These are phyloP conservation scores for Ceraclea dissimilis DNA, from an alignment of 2,888 invertebrate genomes.

Conservation along the genomic window DNA sequence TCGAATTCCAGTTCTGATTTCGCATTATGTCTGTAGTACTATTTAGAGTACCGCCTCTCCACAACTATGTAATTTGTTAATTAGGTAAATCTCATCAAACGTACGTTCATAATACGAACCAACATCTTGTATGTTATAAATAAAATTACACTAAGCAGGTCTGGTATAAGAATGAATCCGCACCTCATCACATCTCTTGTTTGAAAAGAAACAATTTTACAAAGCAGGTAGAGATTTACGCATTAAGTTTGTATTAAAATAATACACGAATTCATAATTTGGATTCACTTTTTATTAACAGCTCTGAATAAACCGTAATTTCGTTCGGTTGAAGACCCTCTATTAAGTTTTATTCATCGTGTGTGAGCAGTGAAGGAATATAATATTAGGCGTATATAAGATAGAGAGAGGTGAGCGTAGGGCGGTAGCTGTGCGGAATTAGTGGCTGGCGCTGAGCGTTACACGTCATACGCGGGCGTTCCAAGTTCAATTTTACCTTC, in stretches of 20 bases:
- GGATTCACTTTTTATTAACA: constrained; percentile 1
- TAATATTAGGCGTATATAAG: constrained; percentile 1
- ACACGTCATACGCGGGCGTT: constrained; percentile 9
- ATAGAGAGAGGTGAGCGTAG: constrained; percentile 21
- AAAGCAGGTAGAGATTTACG: no score
- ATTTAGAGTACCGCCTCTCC: no score
- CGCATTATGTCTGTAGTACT: no score
- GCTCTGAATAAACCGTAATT: neutral
- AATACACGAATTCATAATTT: neutral
- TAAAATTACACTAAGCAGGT: no score
- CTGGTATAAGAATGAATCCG: no score
- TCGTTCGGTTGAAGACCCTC: constrained; percentile 3
- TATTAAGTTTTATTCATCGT: constrained; percentile 4
- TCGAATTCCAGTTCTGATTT: no score
- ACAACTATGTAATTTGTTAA: no score
- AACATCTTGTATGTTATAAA: no score
- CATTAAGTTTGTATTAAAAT: neutral
- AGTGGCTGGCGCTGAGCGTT: constrained; percentile 17
- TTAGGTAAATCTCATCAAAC: no score
- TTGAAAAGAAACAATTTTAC: no score
- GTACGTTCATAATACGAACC: no score
- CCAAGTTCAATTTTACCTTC: constrained; percentile 12
- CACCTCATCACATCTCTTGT: no score
- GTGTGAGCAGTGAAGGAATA: neutral
- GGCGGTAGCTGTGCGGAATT: constrained; percentile 24